These are phyloP conservation scores for Bufotes viridis DNA, from an alignment of 2,797 vertebrate species.

Conservation along the genomic window DNA sequence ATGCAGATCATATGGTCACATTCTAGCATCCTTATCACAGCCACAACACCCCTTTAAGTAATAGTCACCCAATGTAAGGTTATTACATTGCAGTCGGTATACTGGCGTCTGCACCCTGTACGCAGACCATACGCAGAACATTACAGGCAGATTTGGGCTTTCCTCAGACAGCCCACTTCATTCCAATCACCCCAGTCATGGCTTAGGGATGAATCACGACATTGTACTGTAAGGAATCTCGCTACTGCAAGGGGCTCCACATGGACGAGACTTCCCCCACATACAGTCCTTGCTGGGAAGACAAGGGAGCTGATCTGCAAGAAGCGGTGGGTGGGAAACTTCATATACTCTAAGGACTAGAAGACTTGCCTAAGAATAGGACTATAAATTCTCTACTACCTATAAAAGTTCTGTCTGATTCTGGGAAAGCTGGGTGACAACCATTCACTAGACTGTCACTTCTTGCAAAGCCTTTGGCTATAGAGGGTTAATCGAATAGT, in stretches of 20 bases:
- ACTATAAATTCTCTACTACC: too few species aligned
- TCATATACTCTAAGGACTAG: not conserved
- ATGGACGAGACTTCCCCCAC: not conserved
- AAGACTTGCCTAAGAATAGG: not conserved
- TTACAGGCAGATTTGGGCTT: slow-evolving; percentile 38
- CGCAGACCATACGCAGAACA: not conserved
- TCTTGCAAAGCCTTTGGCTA: not conserved
- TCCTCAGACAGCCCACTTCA: slow-evolving; percentile 30
- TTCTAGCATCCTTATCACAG: too few species aligned
- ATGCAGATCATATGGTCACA: too few species aligned
- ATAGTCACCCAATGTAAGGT: not conserved
- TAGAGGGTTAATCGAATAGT: not conserved
- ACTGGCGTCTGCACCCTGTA: slow-evolving; percentile 8
- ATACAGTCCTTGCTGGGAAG: not conserved
- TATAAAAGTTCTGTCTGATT: too few species aligned
- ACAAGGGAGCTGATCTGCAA: not conserved
- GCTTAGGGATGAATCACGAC: slow-evolving; percentile 35
- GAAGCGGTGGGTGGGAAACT: not conserved
- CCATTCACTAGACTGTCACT: too few species aligned
- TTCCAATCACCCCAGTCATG: slow-evolving; percentile 42
- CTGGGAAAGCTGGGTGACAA: not conserved
- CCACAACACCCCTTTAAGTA: not conserved
- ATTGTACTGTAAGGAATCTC: slow-evolving; percentile 44
- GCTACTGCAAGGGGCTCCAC: not conserved
- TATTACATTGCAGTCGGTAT: not conserved